Evolutionary conservation across 2,888 invertebrate genomes (phyloP), one percentile per base, ranked within the genome.

Genomic region (Papilio elwesi): DNA sequence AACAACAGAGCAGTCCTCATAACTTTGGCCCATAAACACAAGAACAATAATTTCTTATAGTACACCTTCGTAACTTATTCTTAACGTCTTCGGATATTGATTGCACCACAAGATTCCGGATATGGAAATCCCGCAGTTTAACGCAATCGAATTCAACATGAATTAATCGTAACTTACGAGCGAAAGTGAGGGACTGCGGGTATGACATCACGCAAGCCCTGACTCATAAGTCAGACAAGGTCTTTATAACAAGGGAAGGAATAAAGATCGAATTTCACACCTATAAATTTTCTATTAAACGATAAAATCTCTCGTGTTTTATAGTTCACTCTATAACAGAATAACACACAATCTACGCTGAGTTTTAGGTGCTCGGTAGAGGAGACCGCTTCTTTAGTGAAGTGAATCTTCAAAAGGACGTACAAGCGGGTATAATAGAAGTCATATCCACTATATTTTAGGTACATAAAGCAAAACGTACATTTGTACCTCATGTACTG

Each of bases 171-270:
- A 49, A 59, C 38, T 59, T 69, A 66, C 66, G 59, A 71, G 66
- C 66, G 71, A 71, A 73, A 73, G 68, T 76, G 74, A 68, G 73
- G 74, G 71, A 69, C 65, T 72, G 63, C 43, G 68, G n/a, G 26
- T 47, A 63, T 76, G 74, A 77, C 76, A 73, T 71, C 74, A 77
- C 52, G 16, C 52, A 9, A 57, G 15, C 8, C 55, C 70, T 71
- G 71, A 66, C 57, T 66, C 66, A 71, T 48, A 11, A 47, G 43
- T 43, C 43, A 43, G 43, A 64, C n/a, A 49, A 49, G 13, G 11
- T 36, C 55, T 55, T 43, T 26, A 26, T 16, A 16, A 57, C 55
- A 36, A 57, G 55, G 55, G 55, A 36, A 12, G 36, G 13, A 57
- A 43, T 43, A 43, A 43, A 43, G 43, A 5, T 57, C 36, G 55